Percentiles rank a stretch among this genome's conserved stretches.
These are phyloP conservation scores for Apamea sordens DNA, from an alignment of 2,888 invertebrate genomes.

Conservation along the genomic window DNA sequence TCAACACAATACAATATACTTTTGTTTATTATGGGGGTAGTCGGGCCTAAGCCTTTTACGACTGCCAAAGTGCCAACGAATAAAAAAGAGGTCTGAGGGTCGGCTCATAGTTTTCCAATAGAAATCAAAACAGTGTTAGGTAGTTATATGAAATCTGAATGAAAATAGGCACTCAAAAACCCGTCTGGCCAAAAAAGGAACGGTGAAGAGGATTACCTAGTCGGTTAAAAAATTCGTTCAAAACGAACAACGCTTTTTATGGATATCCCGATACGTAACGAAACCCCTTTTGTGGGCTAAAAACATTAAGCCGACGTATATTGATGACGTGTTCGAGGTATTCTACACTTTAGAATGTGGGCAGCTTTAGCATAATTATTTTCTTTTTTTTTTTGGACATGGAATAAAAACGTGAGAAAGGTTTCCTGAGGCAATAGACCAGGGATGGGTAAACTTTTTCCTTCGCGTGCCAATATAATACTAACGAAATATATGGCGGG, in stretches of 20 bases:
- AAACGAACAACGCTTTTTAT: constrained; percentile 41
- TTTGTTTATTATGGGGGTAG: not conserved
- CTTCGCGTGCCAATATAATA: too few relatives aligned
- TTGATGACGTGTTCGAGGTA: constrained; percentile 45
- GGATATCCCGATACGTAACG: constrained; percentile 44
- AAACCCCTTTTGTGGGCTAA: constrained; percentile 53
- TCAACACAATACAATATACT: not conserved
- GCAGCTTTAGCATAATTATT: constrained; percentile 20
- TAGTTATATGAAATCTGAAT: not conserved
- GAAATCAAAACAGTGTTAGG: not conserved
- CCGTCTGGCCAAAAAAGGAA: constrained; percentile 12
- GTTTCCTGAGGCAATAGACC: constrained; percentile 9
- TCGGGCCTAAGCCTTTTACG: not conserved
- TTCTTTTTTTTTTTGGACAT: constrained; percentile 4
- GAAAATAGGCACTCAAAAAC: constrained; percentile 21
- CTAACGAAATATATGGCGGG: too few relatives aligned
- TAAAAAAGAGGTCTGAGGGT: not conserved
- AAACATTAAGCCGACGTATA: constrained; percentile 58
- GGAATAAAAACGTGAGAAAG: constrained; percentile 13
- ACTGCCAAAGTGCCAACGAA: not conserved
- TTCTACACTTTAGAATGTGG: constrained; percentile 29
- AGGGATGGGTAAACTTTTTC: too few relatives aligned
- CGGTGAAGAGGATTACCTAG: constrained; percentile 3
- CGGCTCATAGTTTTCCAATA: constrained; percentile 16
- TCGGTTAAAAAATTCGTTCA: constrained; percentile 30